Conservation (phyloP, 2,113 vertebrate species). For the Sceloporus tristichus region DNA sequence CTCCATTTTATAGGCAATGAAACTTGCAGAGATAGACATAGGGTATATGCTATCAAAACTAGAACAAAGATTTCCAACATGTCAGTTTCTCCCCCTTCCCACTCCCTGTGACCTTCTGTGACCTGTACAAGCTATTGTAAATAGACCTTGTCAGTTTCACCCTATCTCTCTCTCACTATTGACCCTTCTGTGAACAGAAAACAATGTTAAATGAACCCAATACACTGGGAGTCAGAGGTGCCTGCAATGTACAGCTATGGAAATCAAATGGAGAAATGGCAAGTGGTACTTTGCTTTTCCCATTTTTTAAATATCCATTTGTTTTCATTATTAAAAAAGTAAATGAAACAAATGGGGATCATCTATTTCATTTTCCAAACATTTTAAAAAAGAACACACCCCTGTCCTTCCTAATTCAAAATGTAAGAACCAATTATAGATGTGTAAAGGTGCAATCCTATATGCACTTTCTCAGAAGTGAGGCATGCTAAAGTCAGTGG, state of each 20-base stretch:
- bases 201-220: background rate
- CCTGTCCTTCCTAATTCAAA: no score
- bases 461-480: no score
- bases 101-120: background rate
- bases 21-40: background rate
- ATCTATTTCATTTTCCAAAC: no score
- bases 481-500: no score
- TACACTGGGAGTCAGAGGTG: background rate
- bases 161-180: background rate
- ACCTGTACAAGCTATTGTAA: background rate
- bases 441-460: background rate
- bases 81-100: background rate
- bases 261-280: background rate
- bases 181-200: background rate
- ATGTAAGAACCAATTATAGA: background rate
- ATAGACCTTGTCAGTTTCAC: background rate
- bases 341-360: no score
- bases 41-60: background rate
- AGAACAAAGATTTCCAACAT: background rate
- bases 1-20: background rate
- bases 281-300: no score
- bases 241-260: background rate
- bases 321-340: no score
- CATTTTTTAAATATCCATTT: no score
- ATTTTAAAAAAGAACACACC: no score